phyloP scores from a whole-genome alignment of 2,888 invertebrate species.

The Lasioglossum figueresi region DNA sequence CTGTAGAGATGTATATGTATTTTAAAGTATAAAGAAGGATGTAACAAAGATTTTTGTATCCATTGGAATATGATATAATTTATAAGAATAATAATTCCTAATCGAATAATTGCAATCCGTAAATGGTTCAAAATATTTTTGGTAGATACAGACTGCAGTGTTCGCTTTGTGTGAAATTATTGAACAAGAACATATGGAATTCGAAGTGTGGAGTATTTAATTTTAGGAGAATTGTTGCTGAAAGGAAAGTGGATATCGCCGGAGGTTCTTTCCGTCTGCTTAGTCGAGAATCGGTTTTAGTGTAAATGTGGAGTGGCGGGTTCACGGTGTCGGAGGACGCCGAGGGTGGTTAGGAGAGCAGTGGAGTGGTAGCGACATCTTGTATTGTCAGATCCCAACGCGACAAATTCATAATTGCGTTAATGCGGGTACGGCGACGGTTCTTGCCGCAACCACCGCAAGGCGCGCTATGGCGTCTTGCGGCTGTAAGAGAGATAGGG shows the following conservation, averaged over 20 bases:
- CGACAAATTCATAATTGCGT: slow-evolving; percentile 84
- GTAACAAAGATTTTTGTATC: neutral
- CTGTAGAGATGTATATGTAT: neutral
- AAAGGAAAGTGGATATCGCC: slow-evolving; percentile 12
- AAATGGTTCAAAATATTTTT: neutral
- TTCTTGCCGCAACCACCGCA: slow-evolving; percentile 79
- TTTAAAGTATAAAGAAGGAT: neutral
- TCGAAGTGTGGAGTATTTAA: neutral
- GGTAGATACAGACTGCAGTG: neutral
- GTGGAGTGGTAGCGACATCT: slow-evolving; percentile 79
- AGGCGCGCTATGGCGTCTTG: slow-evolving; percentile 78
- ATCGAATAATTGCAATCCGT: neutral
- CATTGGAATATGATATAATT: neutral
- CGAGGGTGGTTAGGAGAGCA: slow-evolving; percentile 57
- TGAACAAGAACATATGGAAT: neutral
- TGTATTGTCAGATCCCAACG: slow-evolving; percentile 83
- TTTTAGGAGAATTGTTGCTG: neutral
- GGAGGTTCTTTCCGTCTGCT: slow-evolving; percentile 56
- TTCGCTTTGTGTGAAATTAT: neutral
- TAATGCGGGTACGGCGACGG: slow-evolving; percentile 80
- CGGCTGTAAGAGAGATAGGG: slow-evolving; percentile 70
- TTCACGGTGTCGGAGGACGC: slow-evolving; percentile 63
- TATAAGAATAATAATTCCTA: neutral
- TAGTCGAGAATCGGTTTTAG: slow-evolving; percentile 63
- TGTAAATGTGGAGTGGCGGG: slow-evolving; percentile 57